A percentile compares a stretch with the other conserved stretches of the same genome.
Conservation (phyloP, 2,888 invertebrate genomes). For the Euphydryas editha region DNA sequence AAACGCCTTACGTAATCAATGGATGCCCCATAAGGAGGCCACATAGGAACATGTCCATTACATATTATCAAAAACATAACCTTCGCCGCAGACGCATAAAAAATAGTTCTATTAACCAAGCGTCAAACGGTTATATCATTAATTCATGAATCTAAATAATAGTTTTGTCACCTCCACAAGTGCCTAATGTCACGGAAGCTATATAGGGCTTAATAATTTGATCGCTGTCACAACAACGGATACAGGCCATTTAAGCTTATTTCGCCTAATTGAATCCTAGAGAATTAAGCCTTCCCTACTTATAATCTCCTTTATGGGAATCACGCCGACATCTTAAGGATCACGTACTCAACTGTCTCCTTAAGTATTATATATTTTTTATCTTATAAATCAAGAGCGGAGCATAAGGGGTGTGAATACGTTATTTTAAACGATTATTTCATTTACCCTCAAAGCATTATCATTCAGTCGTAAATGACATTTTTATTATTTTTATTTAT, state of each 20-base stretch:
- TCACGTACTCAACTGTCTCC: conserved; percentile 63
- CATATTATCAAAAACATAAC: not conserved
- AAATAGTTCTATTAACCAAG: conserved; percentile 4
- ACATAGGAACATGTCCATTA: no score
- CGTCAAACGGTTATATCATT: conserved; percentile 9
- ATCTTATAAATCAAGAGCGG: conserved; percentile 54
- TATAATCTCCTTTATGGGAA: conserved; percentile 79
- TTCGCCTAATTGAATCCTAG: conserved; percentile 82
- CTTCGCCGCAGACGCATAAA: not conserved
- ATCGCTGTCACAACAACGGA: conserved; percentile 81
- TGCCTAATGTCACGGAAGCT: conserved; percentile 65
- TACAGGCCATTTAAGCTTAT: conserved; percentile 81
- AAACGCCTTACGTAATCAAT: no score
- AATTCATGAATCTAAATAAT: conserved; percentile 32
- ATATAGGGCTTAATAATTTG: conserved; percentile 68
- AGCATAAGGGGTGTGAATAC: conserved; percentile 47
- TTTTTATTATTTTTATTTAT: no score
- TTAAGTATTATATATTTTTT: conserved; percentile 60
- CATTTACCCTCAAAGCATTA: conserved; percentile 11
- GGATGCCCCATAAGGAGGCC: no score
- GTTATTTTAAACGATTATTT: conserved; percentile 13
- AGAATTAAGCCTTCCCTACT: conserved; percentile 73
- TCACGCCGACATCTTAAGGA: conserved; percentile 76
- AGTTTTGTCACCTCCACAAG: conserved; percentile 59
- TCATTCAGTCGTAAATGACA: not conserved